A percentile compares a stretch with the other conserved stretches of the same genome.
Evolutionary conservation across 2,797 vertebrate species (phyloP).

Genomic region (Eidolon dupreanum): DNA sequence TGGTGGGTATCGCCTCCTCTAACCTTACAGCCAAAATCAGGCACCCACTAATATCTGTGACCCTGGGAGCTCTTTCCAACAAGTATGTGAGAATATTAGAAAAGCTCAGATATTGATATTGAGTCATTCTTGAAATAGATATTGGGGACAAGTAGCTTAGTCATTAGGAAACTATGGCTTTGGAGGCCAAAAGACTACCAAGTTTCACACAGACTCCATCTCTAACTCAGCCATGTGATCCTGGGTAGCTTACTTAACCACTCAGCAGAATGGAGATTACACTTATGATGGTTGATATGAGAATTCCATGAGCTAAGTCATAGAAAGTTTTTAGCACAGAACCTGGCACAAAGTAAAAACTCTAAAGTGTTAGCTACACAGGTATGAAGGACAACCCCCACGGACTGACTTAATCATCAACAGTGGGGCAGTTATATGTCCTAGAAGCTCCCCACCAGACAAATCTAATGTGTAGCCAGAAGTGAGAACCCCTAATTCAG

Average conservation of each 20-base stretch:
- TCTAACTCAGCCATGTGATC: neutral
- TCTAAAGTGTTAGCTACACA: neutral
- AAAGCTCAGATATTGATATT: slow-evolving; percentile 12
- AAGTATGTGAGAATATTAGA: neutral
- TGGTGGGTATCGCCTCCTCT: neutral
- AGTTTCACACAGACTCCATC: neutral
- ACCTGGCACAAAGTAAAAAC: neutral
- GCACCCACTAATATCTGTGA: neutral
- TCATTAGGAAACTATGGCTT: neutral
- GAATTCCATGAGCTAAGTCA: neutral
- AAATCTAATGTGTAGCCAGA: neutral
- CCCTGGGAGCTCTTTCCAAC: neutral
- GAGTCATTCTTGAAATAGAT: slow-evolving; percentile 40
- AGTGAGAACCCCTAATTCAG: neutral
- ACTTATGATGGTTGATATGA: neutral
- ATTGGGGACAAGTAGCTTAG: neutral
- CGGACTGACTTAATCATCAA: neutral
- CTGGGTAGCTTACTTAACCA: neutral
- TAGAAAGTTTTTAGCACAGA: neutral
- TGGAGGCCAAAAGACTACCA: neutral
- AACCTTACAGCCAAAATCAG: slow-evolving; percentile 8
- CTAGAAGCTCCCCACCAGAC: neutral
- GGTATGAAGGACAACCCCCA: neutral
- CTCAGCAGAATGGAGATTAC: neutral
- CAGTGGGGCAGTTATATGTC: neutral